Conservation (phyloP, 2,113 vertebrate genomes). For the Dolichallabes microphthalmus region DNA sequence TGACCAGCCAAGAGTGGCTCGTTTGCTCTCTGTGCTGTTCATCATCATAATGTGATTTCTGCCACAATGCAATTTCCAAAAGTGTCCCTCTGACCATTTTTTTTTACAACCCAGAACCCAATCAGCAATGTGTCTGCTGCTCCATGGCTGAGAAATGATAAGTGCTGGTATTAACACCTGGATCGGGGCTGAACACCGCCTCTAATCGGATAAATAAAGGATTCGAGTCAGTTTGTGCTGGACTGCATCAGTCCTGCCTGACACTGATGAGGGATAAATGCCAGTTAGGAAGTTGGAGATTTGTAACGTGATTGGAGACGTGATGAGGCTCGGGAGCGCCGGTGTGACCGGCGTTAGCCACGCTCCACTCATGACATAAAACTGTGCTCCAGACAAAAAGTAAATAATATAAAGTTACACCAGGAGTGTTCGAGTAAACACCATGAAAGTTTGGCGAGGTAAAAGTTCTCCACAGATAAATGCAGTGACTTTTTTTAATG, state of each 20-base stretch:
- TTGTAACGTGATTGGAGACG: slow-evolving; percentile 21
- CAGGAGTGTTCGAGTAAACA: neutral
- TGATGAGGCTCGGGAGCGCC: neutral
- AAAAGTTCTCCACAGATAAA: neutral
- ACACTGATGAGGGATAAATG: slow-evolving; percentile 6
- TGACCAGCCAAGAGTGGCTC: neutral
- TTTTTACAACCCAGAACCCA: neutral
- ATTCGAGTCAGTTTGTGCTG: slow-evolving; percentile 15
- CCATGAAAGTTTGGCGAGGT: neutral
- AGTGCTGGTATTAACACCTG: slow-evolving; percentile 13
- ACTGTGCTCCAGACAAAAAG: neutral
- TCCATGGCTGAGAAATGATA: slow-evolving; percentile 2
- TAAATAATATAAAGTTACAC: neutral
- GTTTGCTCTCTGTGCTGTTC: neutral
- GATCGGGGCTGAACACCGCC: neutral
- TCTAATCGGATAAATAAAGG: neutral
- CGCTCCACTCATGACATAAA: neutral
- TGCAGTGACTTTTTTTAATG: neutral
- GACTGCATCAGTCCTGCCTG: slow-evolving; percentile 28
- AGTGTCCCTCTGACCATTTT: neutral
- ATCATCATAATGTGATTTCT: slow-evolving; percentile 3
- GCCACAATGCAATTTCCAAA: slow-evolving; percentile 8
- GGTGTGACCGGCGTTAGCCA: neutral
- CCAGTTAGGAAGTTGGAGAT: slow-evolving; percentile 29
- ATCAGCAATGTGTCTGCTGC: slow-evolving; percentile 2